Base-by-base conservation (phyloP, 1,140 invertebrate genomes). In the Drosophila bocqueti region DNA sequence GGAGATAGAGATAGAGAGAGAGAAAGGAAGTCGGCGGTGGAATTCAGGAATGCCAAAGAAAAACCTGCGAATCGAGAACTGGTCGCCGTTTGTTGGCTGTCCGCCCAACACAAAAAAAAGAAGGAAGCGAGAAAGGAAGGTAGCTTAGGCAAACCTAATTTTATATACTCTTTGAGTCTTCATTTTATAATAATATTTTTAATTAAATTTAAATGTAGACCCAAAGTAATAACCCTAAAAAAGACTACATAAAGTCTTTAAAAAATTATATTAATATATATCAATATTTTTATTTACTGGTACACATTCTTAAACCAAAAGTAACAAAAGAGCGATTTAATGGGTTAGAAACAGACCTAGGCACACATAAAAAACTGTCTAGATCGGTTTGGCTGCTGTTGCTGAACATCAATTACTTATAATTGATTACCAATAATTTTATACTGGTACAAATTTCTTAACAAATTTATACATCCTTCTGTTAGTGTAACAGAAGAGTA, bases 1-100 rank as follows among this genome's bases (percentile, higher is more conserved):
- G 45, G 43, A 71, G 43, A 43, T 42, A 76, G 43, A 36, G 75
- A 66, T 46, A 59, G 60, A 55, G 55, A 38, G 50, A 65, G 63
- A 34, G 42, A 45, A 60, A 72, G 67, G 66, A 57, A 66, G 71
- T 61, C 52, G 45, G 64, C 64, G 68, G 46, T 50, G 69, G 69
- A 72, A 73, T 73, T 63, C 78, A 78, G 79, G 83, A 86, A 86
- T 86, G 83, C 55, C 50, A 79, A 54, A 63, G 76, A 82, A 87
- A 83, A 87, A 87, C 62, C 71, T 83, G 79, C 79, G 76, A 79
- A 79, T 79, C 67, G 61, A 86, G 76, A 86, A 86, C 83, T 86
- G 83, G 83, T 83, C 83, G 72, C 45, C 49, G 54, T 46, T 79
- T 65, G 61, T 57, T 55, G 62, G 76, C 55, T 81, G 63, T 79